These are phyloP conservation scores for Drosophila santomea DNA, from an alignment of 1,140 invertebrate genomes.

Conservation along the genomic window DNA sequence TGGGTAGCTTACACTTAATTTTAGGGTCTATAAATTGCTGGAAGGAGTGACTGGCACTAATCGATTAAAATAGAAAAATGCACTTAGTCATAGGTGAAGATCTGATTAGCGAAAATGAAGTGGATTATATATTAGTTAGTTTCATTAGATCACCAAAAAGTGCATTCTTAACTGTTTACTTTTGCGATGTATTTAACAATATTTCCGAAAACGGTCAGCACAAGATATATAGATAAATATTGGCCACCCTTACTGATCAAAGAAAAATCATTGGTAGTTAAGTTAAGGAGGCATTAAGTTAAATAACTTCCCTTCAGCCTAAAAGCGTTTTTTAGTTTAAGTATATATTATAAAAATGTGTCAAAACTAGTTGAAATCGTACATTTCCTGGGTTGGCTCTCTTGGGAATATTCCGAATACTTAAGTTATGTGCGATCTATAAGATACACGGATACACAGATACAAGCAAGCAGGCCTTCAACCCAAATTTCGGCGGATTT, in stretches of 20 bases:
- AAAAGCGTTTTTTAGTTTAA: too few relatives aligned
- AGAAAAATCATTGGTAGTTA: too few relatives aligned
- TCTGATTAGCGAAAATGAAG: slow-evolving; percentile 31
- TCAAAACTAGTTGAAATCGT: too few relatives aligned
- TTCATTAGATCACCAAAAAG: slow-evolving; percentile 3
- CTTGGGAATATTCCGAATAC: not conserved
- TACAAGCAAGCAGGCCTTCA: slow-evolving; percentile 34
- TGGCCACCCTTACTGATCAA: too few relatives aligned
- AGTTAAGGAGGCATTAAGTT: too few relatives aligned
- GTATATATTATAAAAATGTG: too few relatives aligned
- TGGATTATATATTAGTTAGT: slow-evolving; percentile 25
- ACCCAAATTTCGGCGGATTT: slow-evolving; percentile 28
- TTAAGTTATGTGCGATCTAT: not conserved
- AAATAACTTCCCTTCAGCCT: too few relatives aligned
- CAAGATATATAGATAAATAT: too few relatives aligned
- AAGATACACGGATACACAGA: slow-evolving; percentile 17
- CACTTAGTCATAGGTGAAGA: slow-evolving; percentile 36
- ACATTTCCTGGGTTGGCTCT: not conserved
- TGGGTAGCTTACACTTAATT: slow-evolving; percentile 31
- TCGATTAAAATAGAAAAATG: slow-evolving; percentile 32
- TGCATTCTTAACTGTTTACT: too few relatives aligned
- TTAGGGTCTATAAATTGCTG: slow-evolving; percentile 37
- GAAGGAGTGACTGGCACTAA: slow-evolving; percentile 52
- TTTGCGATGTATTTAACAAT: too few relatives aligned
- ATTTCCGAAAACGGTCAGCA: too few relatives aligned